Percentiles rank a stretch among this genome's conserved stretches.
Conservation (phyloP, 1,140 invertebrate genomes). For the Argopecten irradians region DNA sequence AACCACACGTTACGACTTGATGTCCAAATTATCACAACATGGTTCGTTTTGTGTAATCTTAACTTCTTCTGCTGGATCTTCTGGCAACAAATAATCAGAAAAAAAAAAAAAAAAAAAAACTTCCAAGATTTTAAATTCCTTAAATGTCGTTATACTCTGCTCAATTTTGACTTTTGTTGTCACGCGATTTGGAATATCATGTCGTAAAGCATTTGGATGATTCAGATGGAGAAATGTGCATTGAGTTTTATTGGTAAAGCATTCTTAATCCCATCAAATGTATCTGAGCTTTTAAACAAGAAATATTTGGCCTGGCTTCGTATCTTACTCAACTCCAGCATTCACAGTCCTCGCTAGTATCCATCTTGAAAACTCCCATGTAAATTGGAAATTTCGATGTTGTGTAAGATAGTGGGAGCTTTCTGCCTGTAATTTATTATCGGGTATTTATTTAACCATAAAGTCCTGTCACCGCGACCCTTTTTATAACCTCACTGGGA, state of each 20-base stretch:
- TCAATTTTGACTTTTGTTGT: neutral
- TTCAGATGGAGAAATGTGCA: neutral
- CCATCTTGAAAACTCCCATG: slow-evolving; percentile 15
- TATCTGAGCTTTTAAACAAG: slow-evolving; percentile 10
- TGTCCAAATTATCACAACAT: neutral
- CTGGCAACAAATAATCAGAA: slow-evolving; percentile 22
- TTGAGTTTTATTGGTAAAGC: neutral
- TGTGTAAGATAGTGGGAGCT: neutral
- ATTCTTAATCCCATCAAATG: neutral
- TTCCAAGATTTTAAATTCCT: neutral
- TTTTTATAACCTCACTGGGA: neutral
- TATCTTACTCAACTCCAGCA: neutral
- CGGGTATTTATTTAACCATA: slow-evolving; percentile 10
- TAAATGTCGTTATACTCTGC: neutral
- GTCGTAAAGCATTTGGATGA: neutral
- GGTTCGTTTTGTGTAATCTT: slow-evolving; percentile 11
- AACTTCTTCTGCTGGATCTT: neutral
- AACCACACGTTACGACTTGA: neutral
- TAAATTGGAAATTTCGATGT: neutral
- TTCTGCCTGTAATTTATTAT: neutral
- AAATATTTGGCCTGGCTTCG: neutral
- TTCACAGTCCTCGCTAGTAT: neutral
- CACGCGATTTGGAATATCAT: neutral
- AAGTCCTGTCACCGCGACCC: neutral
- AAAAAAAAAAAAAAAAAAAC: neutral